These are phyloP conservation scores for Macropodus opercularis DNA, from an alignment of 2,797 vertebrate species.

Conservation along the genomic window DNA sequence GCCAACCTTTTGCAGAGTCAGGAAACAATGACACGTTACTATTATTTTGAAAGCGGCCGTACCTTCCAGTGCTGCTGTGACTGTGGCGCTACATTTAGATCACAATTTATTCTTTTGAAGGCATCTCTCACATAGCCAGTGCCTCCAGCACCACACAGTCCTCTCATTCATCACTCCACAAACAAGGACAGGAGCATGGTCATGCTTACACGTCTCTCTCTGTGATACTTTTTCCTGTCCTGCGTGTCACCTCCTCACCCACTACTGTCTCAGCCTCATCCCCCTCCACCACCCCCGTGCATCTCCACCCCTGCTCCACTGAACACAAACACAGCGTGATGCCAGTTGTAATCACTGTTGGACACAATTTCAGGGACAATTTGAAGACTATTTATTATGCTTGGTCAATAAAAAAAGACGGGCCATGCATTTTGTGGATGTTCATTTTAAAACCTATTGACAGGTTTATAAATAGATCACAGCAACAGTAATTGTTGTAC, in stretches of 20 bases:
- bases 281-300: conserved; percentile 41
- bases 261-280: conserved; percentile 54
- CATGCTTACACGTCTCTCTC: conserved; percentile 82
- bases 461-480: conserved; percentile 70
- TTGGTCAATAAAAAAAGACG: conserved; percentile 88
- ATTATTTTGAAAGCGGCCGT: not conserved
- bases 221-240: conserved; percentile 71
- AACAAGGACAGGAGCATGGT: conserved; percentile 89
- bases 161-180: conserved; percentile 79
- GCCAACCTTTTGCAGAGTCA: conserved; percentile 1
- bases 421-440: conserved; percentile 74
- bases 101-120: conserved; percentile 62
- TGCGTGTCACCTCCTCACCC: conserved; percentile 55
- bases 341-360: conserved; percentile 98
- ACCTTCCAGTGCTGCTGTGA: not conserved
- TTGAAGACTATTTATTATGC: conserved; percentile 99
- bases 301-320: conserved; percentile 66
- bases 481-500: conserved; percentile 48
- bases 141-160: conserved; percentile 31
- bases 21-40: not conserved
- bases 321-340: conserved; percentile 93
- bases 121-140: conserved; percentile 84
- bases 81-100: conserved; percentile 17
- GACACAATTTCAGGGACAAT: conserved; percentile 99
- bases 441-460: conserved; percentile 80